Base-by-base conservation (phyloP, 2,113 vertebrate genomes). In the Saguinus imperator region DNA sequence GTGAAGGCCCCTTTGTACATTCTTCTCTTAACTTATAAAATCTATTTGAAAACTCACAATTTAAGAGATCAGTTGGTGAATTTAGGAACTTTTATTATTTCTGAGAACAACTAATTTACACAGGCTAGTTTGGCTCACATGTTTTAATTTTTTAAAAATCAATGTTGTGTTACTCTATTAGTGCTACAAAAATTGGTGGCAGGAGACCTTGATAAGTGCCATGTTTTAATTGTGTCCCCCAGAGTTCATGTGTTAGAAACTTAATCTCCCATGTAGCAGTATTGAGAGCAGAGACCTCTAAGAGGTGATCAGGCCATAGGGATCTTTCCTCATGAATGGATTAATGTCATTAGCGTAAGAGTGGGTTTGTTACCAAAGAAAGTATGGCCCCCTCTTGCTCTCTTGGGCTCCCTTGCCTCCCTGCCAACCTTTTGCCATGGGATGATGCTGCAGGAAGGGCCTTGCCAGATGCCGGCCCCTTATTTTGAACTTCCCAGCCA, bases 11-110 rank as follows among this genome's bases (percentile, higher is more conserved):
- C 16, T 92, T 76, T 37, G 32, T 66, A 66, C 9, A 76, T 77
- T 96, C 55, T 90, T 66, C 25, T 89, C 45, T 87, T 89, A 92
- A 87, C 23, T 95, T 92, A 37, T 55, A 23, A 84, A 89, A 87
- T 76, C 52, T 94, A 87, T n/a, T 89, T 27, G 89, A 29, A 77
- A 81, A 81, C 68, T 90, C 21, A 52, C 3, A 94, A 93, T 77
- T 91, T 89, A 75, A 83, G 29, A 87, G 25, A 58, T 1, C 3
- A 55, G 40, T 93, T 58, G 79, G 52, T 92, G 55, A 97, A 82
- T 79, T 91, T n/a, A 87, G 43, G 6, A 32, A 95, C 27, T 73
- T 93, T 92, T 35, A 29, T 94, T 84, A 13, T 3, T 72, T 25
- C 11, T 90, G 32, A 58, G 43, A 91, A 0, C 18, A 37, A 50